Percentiles rank a stretch among this genome's conserved stretches.
These are phyloP conservation scores for Myrmecobius fasciatus DNA, from an alignment of 2,113 vertebrate genomes.

Conservation along the genomic window DNA sequence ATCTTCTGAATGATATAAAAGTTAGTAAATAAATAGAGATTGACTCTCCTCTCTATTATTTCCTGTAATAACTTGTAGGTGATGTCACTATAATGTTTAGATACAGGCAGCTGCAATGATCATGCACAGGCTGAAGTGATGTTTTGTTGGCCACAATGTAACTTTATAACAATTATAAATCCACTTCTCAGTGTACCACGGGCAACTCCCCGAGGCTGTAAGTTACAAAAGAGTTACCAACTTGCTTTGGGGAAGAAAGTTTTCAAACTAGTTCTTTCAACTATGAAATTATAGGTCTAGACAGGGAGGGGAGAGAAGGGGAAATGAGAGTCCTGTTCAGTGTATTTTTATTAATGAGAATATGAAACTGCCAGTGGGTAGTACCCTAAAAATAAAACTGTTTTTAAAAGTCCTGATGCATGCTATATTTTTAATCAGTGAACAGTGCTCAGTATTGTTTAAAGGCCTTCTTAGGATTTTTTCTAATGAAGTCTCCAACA, in stretches of 20 bases:
- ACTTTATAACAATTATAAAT: neutral
- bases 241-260: neutral
- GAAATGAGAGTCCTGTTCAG: neutral
- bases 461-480: conserved; percentile 28
- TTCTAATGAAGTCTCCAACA: conserved; percentile 38
- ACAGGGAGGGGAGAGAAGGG: neutral
- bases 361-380: neutral
- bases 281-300: neutral
- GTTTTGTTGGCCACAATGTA: neutral
- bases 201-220: neutral
- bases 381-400: conserved; percentile 31
- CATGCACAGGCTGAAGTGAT: neutral
- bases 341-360: conserved; percentile 49
- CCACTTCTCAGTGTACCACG: neutral
- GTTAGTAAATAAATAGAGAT: conserved; percentile 37
- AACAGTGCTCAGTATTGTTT: conserved; percentile 2
- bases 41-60: neutral
- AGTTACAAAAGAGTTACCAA: neutral
- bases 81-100: conserved; percentile 34
- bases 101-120: neutral
- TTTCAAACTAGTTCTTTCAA: neutral
- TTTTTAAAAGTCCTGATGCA: conserved; percentile 13
- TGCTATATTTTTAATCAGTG: conserved; percentile 37
- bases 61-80: neutral
- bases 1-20: neutral